phyloP scores from a whole-genome alignment of 2,113 vertebrate genomes.

The Stercorarius parasiticus region DNA sequence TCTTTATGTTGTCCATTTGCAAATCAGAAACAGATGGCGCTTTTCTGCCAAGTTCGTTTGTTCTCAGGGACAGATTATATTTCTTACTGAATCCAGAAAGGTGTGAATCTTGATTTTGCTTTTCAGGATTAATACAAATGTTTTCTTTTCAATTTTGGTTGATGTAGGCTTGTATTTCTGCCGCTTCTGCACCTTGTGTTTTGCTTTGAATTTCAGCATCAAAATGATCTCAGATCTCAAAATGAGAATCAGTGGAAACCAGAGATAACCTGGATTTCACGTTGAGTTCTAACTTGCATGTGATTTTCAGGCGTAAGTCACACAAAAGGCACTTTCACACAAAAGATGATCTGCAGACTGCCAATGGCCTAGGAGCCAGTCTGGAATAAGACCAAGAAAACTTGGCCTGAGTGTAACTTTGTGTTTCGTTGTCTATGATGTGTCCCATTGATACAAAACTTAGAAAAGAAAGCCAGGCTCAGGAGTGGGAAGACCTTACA shows the following conservation, averaged over 20 bases:
- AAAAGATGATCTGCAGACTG: neutral
- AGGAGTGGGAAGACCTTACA: neutral
- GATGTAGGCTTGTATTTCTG: neutral
- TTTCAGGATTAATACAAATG: neutral
- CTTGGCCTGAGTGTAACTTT: neutral
- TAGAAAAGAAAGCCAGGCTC: neutral
- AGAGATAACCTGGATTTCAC: neutral
- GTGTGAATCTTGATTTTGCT: neutral
- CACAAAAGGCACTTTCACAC: neutral
- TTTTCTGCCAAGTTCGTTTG: neutral
- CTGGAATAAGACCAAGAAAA: neutral
- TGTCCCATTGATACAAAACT: neutral
- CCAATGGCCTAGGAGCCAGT: neutral
- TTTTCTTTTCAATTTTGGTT: neutral
- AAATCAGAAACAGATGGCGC: neutral
- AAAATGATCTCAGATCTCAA: neutral
- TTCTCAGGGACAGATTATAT: neutral
- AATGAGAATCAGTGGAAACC: neutral
- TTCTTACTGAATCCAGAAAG: neutral
- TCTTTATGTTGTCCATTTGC: neutral
- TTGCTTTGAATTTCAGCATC: neutral
- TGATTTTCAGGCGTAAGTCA: neutral
- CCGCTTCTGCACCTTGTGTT: neutral
- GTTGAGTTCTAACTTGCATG: neutral
- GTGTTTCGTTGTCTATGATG: neutral